Percentiles rank a stretch among this genome's conserved stretches.
Conservation (phyloP, 1,140 invertebrate species). For the Panonychus citri region DNA sequence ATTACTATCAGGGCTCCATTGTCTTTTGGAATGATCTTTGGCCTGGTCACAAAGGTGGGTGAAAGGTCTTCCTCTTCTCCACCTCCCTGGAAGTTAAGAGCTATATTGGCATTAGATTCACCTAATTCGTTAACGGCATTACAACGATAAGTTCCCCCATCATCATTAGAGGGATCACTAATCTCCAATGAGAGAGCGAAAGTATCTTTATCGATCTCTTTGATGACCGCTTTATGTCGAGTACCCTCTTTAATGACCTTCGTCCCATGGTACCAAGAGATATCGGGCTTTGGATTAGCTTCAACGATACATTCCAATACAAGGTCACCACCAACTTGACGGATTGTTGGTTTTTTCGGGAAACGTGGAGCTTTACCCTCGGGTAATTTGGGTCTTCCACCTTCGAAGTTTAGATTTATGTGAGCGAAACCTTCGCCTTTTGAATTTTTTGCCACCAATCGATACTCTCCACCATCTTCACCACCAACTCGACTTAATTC, state of each 20-base stretch:
- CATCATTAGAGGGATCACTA: constrained; percentile 56
- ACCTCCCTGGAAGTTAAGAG: constrained; percentile 5
- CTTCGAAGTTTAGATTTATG: constrained; percentile 86
- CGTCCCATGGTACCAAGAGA: constrained; percentile 76
- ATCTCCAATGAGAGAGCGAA: constrained; percentile 77
- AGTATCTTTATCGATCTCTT: constrained; percentile 54
- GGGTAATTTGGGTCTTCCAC: constrained; percentile 51
- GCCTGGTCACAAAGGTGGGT: constrained; percentile 86
- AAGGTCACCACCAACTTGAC: constrained; percentile 73
- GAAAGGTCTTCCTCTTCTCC: constrained; percentile 53
- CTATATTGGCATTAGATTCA: constrained; percentile 96
- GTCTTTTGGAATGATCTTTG: constrained; percentile 89
- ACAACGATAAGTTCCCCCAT: constrained; percentile 93
- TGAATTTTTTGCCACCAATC: constrained; percentile 69
- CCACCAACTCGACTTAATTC: constrained; percentile 59
- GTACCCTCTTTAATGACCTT: constrained; percentile 51
- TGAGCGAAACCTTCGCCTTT: constrained; percentile 73
- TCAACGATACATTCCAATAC: constrained; percentile 89
- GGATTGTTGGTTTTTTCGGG: constrained; percentile 87
- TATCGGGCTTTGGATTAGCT: constrained; percentile 78
- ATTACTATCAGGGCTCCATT: constrained; percentile 79
- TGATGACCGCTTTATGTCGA: constrained; percentile 62
- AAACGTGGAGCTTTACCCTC: constrained; percentile 83
- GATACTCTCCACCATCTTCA: constrained; percentile 73
- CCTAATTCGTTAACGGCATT: constrained; percentile 94